phyloP scores from a whole-genome alignment of 37 sponge, comb jelly and placozoan genomes.

The Halisarca cf. caerulea region DNA sequence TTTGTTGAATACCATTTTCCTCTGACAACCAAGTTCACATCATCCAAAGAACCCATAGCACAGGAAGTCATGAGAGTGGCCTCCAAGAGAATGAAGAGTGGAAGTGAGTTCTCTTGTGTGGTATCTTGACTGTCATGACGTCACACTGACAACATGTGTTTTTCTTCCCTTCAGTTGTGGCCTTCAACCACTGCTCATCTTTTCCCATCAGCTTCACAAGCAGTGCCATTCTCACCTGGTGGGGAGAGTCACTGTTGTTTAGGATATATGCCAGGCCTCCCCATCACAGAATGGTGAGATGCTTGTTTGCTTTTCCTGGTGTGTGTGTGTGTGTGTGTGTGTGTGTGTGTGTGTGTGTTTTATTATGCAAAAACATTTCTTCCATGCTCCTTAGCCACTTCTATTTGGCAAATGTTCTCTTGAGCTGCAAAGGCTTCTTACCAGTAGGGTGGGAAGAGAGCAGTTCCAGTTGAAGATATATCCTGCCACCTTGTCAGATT shows the following conservation, averaged over 20 bases:
- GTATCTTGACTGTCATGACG: too few relatives aligned
- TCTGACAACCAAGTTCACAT: neutral
- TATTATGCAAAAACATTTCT: neutral
- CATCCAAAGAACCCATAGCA: neutral
- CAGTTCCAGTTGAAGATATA: too few relatives aligned
- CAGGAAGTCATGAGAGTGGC: conserved; percentile 61
- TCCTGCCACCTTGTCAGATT: too few relatives aligned
- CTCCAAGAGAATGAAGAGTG: conserved; percentile 51
- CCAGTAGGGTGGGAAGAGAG: too few relatives aligned
- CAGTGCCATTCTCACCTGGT: conserved; percentile 47
- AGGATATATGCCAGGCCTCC: conserved; percentile 51
- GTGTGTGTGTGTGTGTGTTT: too few relatives aligned
- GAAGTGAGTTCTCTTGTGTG: conserved; percentile 30
- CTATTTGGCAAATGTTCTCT: conserved; percentile 18
- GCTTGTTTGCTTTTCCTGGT: too few relatives aligned
- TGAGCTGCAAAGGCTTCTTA: neutral
- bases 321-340: too few relatives aligned
- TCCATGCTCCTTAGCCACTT: neutral
- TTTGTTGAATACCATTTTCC: conserved; percentile 80
- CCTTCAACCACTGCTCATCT: conserved; percentile 62
- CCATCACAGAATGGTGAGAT: conserved; percentile 43
- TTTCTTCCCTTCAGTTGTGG: conserved; percentile 39
- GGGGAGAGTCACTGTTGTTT: conserved; percentile 47
- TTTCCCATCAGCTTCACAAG: conserved; percentile 60
- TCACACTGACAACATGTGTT: too few relatives aligned